Conservation (phyloP, 2,113 vertebrate genomes). For the Colaptes auratus region DNA sequence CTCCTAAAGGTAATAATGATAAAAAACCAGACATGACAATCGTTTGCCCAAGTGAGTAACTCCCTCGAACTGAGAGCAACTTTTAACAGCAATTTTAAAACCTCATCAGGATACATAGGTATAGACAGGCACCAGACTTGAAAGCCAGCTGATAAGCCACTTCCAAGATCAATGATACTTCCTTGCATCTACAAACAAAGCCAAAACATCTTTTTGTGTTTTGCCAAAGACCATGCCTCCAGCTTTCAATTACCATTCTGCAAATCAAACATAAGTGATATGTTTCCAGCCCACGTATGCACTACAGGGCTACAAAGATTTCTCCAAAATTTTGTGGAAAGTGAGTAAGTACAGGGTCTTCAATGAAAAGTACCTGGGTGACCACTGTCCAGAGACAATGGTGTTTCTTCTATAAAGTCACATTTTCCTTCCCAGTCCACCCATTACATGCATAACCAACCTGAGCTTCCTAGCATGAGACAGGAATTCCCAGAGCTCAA, state of each 20-base stretch:
- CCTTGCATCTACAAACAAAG: not conserved
- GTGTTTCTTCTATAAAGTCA: not conserved
- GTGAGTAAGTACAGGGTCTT: accelerated
- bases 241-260: not conserved
- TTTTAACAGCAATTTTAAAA: not conserved
- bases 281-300: accelerated
- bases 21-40: not conserved
- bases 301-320: not conserved
- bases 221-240: not conserved
- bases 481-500: not conserved
- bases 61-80: not conserved
- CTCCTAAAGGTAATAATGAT: not conserved
- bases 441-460: not conserved
- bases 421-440: not conserved
- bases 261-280: not conserved
- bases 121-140: not conserved
- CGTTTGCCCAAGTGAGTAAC: not conserved
- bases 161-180: not conserved
- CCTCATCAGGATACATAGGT: not conserved
- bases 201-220: not conserved
- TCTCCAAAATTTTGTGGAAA: not conserved
- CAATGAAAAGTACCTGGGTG: not conserved
- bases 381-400: not conserved
- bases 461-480: not conserved
- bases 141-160: not conserved